A percentile compares a stretch with the other conserved stretches of the same genome.
phyloP scores from a whole-genome alignment of 2,797 vertebrate species.

The Sebastes taczanowskii region DNA sequence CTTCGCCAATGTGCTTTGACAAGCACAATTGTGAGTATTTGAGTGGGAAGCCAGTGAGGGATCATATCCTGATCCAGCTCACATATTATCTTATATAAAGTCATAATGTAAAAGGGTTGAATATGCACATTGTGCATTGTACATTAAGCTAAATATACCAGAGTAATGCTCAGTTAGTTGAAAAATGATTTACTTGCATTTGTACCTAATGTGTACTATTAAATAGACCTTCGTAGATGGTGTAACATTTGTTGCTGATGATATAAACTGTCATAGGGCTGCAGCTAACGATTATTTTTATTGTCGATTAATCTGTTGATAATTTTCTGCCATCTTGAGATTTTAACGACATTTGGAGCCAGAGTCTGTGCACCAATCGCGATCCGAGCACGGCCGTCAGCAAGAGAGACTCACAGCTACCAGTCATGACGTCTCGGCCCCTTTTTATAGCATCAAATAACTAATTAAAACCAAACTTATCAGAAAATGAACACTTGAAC shows the following conservation, averaged over 20 bases:
- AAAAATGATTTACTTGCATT: not conserved
- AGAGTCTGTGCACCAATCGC: too few relatives aligned
- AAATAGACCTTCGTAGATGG: not conserved
- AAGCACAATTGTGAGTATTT: not conserved
- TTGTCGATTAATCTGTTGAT: too few relatives aligned
- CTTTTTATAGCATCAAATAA: too few relatives aligned
- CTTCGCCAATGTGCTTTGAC: not conserved
- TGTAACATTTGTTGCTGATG: not conserved
- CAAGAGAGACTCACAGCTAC: too few relatives aligned
- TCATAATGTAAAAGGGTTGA: not conserved
- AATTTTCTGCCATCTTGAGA: too few relatives aligned
- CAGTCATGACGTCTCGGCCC: rapidly evolving
- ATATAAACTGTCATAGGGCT: too few relatives aligned
- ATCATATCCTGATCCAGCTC: not conserved
- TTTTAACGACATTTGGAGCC: too few relatives aligned
- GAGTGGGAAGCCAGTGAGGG: conserved; percentile 4
- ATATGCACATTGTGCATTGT: not conserved
- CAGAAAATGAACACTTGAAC: too few relatives aligned
- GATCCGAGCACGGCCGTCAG: too few relatives aligned
- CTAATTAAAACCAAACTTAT: too few relatives aligned
- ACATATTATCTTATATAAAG: not conserved
- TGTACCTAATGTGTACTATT: not conserved
- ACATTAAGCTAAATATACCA: not conserved
- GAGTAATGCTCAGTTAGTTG: not conserved
- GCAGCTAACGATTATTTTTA: too few relatives aligned